A percentile compares a stretch with the other conserved stretches of the same genome.
Conservation (phyloP, 2,888 invertebrate genomes). For the Drosophila atripex region DNA sequence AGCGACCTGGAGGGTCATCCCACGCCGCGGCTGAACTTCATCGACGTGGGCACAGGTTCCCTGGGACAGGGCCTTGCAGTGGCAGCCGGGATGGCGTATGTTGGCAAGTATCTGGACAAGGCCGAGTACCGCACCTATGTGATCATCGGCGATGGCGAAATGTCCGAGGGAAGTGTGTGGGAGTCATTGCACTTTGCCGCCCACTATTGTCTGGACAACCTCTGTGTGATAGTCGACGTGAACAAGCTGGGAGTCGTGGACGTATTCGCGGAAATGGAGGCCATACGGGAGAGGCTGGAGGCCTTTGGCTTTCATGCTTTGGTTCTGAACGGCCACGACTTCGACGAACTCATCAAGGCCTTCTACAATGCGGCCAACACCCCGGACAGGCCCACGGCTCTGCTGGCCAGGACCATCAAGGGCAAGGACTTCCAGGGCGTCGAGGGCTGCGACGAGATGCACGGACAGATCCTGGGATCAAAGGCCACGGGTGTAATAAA, state of each 20-base stretch:
- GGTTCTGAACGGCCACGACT: constrained; percentile 98
- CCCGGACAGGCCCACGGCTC: constrained; percentile 93
- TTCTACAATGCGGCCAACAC: constrained; percentile 91
- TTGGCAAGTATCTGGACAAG: constrained; percentile 90
- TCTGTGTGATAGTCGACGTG: constrained; percentile 98
- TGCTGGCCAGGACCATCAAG: constrained; percentile 98
- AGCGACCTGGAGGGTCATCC: constrained; percentile 99
- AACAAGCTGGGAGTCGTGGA: constrained; percentile 99
- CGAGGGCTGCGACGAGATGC: constrained; percentile 97
- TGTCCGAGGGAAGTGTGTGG: constrained; percentile 99
- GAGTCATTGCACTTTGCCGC: constrained; percentile 98
- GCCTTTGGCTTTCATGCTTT: constrained; percentile 96
- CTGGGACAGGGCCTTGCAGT: constrained; percentile 98
- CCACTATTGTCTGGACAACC: constrained; percentile 97
- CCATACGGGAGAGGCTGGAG: constrained; percentile 91
- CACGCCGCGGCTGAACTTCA: constrained; percentile 97
- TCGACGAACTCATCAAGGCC: constrained; percentile 94
- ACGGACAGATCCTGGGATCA: constrained; percentile 97
- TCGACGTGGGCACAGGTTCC: constrained; percentile 99
- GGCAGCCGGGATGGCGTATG: constrained; percentile 99
- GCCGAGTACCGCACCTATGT: constrained; percentile 97
- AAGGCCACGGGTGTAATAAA: constrained; percentile 89
- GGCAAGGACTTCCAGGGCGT: constrained; percentile 95
- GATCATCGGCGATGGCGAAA: constrained; percentile 98
- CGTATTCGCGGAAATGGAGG: constrained; percentile 93